Conservation (phyloP, 2,113 vertebrate species). For the Leptobrachium leishanense region DNA sequence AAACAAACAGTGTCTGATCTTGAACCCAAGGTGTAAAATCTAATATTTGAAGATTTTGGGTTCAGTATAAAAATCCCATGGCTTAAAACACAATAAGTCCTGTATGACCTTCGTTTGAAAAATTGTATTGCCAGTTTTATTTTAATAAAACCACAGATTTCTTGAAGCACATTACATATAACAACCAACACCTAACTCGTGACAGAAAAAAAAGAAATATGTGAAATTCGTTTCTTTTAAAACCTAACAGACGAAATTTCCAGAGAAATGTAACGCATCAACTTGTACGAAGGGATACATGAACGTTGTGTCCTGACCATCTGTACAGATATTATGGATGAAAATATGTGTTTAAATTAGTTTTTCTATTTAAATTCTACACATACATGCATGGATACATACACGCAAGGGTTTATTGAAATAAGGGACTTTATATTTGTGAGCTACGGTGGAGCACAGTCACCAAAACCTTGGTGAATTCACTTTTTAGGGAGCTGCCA, state of each 20-base stretch:
- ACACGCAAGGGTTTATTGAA: no score
- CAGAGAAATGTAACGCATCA: no score
- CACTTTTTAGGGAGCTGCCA: no score
- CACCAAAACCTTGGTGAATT: no score
- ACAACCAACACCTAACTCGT: background rate
- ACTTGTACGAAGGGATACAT: no score
- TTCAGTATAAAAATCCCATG: constrained; percentile 39
- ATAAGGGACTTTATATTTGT: no score
- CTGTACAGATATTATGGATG: no score
- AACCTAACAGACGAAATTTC: background rate
- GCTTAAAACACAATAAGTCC: constrained; percentile 48
- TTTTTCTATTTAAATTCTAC: no score
- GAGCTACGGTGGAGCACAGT: no score
- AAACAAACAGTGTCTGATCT: constrained; percentile 35
- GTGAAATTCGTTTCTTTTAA: background rate
- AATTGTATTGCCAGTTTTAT: constrained; percentile 43
- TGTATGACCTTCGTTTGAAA: constrained; percentile 37
- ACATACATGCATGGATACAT: no score
- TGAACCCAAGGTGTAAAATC: constrained; percentile 21
- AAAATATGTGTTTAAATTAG: no score
- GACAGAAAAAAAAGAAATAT: background rate
- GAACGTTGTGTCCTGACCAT: no score
- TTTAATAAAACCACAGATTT: constrained; percentile 33
- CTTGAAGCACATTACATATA: constrained; percentile 7
- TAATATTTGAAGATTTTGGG: constrained; percentile 38